Percentiles rank a stretch among this genome's conserved stretches.
Conservation (phyloP, 1,140 invertebrate genomes). For the Propsilocerus akamusi region DNA sequence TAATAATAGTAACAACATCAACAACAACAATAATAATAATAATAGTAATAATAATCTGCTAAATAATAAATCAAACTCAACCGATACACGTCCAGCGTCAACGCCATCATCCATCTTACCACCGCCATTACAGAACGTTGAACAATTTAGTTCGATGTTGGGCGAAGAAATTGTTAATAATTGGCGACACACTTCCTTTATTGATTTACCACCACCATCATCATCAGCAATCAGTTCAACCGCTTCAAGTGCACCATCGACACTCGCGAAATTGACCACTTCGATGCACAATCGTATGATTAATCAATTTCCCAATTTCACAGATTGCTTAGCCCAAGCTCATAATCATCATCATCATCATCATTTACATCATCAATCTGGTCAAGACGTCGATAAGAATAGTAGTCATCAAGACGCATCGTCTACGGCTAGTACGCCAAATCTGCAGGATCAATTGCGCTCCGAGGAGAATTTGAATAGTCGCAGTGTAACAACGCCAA, state of each 20-base stretch:
- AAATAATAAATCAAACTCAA: background rate
- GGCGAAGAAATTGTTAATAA: slow-evolving; percentile 61
- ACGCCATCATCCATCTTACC: slow-evolving; percentile 30
- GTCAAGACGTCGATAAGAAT: slow-evolving; percentile 1
- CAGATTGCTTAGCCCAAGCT: slow-evolving; percentile 11
- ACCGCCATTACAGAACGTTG: slow-evolving; percentile 43
- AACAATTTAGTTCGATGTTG: slow-evolving; percentile 46
- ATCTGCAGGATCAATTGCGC: slow-evolving; percentile 11
- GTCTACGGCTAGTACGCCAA: slow-evolving; percentile 20
- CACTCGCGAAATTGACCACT: slow-evolving; percentile 23
- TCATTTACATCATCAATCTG: slow-evolving; percentile 28
- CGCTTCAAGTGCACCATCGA: slow-evolving; percentile 7
- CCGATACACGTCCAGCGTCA: slow-evolving; percentile 20
- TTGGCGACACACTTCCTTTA: slow-evolving; percentile 39
- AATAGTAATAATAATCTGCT: background rate
- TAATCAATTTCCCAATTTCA: slow-evolving; percentile 9
- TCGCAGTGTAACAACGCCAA: slow-evolving; percentile 4
- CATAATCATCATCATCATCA: slow-evolving; percentile 13
- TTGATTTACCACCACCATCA: slow-evolving; percentile 38
- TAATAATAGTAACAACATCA: slow-evolving; percentile 1
- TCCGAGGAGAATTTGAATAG: slow-evolving; percentile 7
- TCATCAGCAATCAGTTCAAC: slow-evolving; percentile 7
- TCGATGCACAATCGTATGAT: slow-evolving; percentile 13
- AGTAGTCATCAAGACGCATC: slow-evolving; percentile 15
- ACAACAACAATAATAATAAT: background rate